A percentile compares a stretch with the other conserved stretches of the same genome.
Conservation (phyloP, 2,888 invertebrate genomes). For the Molanna angustata region DNA sequence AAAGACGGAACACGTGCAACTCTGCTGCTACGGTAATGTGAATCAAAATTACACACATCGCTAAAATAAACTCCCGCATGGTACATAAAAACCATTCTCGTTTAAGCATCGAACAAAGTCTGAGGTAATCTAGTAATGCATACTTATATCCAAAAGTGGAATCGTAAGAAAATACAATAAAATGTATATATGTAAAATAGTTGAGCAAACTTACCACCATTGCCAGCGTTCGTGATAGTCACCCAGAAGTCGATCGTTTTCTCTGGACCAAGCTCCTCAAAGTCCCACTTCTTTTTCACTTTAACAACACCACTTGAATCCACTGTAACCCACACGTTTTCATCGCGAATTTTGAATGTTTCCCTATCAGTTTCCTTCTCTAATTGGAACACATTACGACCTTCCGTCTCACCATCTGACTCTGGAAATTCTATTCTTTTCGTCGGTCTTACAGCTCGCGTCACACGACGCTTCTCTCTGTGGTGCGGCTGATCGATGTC, state of each 20-base stretch:
- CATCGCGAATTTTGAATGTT: constrained; percentile 89
- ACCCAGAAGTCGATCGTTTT: constrained; percentile 97
- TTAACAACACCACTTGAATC: constrained; percentile 88
- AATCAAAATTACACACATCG: no score
- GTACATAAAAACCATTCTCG: no score
- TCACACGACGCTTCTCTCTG: constrained; percentile 75
- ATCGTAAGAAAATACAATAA: no score
- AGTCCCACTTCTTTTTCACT: constrained; percentile 96
- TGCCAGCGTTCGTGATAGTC: constrained; percentile 86
- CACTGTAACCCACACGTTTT: constrained; percentile 92
- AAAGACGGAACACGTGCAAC: no score
- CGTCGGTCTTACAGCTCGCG: constrained; percentile 90
- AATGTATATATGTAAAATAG: no score
- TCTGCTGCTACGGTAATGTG: no score
- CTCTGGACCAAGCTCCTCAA: constrained; percentile 89
- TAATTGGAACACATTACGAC: constrained; percentile 82
- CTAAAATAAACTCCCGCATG: no score
- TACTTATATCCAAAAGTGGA: no score
- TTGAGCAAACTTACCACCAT: constrained; percentile 84
- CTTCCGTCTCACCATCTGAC: constrained; percentile 85
- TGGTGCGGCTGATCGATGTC: constrained; percentile 58
- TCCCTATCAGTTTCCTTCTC: constrained; percentile 91
- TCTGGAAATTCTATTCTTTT: constrained; percentile 91
- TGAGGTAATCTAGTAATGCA: no score
- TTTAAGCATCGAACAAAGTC: no score